These are phyloP conservation scores for Corticium candelabrum DNA, from an alignment of 37 sponge, comb jelly and placozoan species.

Conservation along the genomic window DNA sequence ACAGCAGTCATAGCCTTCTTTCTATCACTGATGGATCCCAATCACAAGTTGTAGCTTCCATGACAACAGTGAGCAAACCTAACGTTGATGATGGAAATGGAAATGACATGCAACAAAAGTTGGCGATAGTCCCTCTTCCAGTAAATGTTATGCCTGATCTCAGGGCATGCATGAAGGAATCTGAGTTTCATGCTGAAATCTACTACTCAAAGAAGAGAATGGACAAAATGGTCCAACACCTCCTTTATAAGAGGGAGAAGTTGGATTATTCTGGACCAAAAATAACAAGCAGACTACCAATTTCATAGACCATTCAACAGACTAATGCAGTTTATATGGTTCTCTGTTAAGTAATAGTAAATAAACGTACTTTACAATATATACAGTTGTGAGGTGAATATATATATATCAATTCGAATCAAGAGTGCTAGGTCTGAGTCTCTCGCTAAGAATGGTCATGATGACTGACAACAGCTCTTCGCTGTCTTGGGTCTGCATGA, in stretches of 20 bases:
- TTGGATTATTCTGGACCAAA: neutral
- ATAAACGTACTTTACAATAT: too few relatives aligned
- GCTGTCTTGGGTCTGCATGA: neutral
- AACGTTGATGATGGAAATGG: neutral
- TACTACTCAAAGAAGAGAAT: constrained; percentile 59
- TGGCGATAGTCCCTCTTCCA: constrained; percentile 9
- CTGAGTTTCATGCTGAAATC: constrained; percentile 42
- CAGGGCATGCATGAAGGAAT: constrained; percentile 36
- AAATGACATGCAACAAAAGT: neutral
- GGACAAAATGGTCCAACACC: neutral
- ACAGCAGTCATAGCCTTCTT: neutral
- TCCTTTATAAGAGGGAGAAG: neutral
- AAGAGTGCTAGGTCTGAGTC: too few relatives aligned
- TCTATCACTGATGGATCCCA: neutral
- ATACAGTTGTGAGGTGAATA: too few relatives aligned
- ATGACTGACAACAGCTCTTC: neutral
- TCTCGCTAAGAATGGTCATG: too few relatives aligned
- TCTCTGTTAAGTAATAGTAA: too few relatives aligned
- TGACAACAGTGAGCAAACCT: neutral
- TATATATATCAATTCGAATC: too few relatives aligned
- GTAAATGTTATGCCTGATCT: constrained; percentile 25
- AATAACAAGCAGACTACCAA: too few relatives aligned
- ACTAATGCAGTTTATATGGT: too few relatives aligned
- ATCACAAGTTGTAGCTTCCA: neutral
- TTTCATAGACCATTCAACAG: too few relatives aligned